Percentiles rank a stretch among this genome's conserved stretches.
phyloP scores from a whole-genome alignment of 2,888 invertebrate genomes.

The Melinaea marsaeus region DNA sequence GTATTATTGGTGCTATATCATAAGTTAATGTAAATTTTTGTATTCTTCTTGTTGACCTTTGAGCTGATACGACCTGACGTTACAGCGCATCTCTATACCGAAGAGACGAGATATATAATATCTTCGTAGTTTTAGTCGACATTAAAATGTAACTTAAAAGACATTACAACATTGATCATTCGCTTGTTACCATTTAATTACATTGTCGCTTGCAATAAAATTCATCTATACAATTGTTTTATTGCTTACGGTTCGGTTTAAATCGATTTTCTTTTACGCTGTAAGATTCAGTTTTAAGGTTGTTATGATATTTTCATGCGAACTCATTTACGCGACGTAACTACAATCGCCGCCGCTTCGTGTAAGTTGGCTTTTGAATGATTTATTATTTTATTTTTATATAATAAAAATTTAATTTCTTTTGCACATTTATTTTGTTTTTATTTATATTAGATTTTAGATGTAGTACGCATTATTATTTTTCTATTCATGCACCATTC shows the following conservation, averaged over 20 bases:
- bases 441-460: conserved; percentile 52
- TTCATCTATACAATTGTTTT: conserved; percentile 39
- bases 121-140: no score
- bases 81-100: no score
- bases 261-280: conserved; percentile 58
- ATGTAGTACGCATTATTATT: conserved; percentile 56
- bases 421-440: conserved; percentile 55
- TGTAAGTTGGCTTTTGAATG: conserved; percentile 68
- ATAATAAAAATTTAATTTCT: conserved; percentile 46
- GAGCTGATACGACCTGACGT: no score
- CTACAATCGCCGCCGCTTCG: conserved; percentile 67
- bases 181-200: conserved; percentile 38
- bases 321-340: conserved; percentile 61
- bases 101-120: no score
- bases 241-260: conserved; percentile 54
- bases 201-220: conserved; percentile 44
- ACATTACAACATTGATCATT: conserved; percentile 34
- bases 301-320: conserved; percentile 71
- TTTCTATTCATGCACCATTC: conserved; percentile 71
- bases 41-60: no score
- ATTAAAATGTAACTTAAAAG: conserved; percentile 6
- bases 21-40: no score
- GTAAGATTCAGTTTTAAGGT: conserved; percentile 60
- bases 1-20: no score
- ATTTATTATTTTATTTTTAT: conserved; percentile 40